These are phyloP conservation scores for Piscicola geometra DNA, from an alignment of 2,888 invertebrate species.

Conservation along the genomic window DNA sequence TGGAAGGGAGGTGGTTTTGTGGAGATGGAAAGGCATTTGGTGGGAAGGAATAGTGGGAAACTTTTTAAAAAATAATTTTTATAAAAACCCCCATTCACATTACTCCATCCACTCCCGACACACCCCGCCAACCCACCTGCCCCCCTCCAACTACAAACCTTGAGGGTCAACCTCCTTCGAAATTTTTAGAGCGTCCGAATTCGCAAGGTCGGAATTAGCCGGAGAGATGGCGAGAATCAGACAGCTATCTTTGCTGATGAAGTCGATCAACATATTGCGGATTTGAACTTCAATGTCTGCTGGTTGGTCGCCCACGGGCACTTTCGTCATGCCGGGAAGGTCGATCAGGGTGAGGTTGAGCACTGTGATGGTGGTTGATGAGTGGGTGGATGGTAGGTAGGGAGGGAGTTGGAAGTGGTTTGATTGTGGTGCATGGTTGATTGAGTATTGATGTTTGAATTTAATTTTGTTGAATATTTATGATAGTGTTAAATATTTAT, in stretches of 20 bases:
- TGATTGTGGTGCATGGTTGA: too few species aligned
- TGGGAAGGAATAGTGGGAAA: too few species aligned
- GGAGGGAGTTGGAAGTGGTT: too few species aligned
- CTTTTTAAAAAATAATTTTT: not conserved
- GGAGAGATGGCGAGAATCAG: slow-evolving; percentile 93
- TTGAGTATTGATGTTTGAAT: not conserved
- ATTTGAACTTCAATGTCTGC: slow-evolving; percentile 90
- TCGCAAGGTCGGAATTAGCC: slow-evolving; percentile 94
- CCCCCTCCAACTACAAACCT: slow-evolving; percentile 46
- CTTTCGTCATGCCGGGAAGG: slow-evolving; percentile 91
- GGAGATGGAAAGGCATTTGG: too few species aligned
- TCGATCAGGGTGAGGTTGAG: slow-evolving; percentile 68
- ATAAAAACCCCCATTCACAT: not conserved
- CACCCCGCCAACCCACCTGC: too few species aligned
- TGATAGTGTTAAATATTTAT: not conserved
- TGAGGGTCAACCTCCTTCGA: slow-evolving; percentile 91
- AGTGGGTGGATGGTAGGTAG: not conserved
- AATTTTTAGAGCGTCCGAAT: slow-evolving; percentile 95
- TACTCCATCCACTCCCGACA: too few species aligned
- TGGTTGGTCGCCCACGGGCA: slow-evolving; percentile 95
- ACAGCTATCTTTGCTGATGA: slow-evolving; percentile 86
- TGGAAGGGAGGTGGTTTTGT: too few species aligned
- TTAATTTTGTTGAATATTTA: not conserved
- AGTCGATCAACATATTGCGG: slow-evolving; percentile 81
- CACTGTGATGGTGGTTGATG: slow-evolving; percentile 55